Conservation (phyloP, 2,888 invertebrate genomes). For the Cartodere bifasciata region DNA sequence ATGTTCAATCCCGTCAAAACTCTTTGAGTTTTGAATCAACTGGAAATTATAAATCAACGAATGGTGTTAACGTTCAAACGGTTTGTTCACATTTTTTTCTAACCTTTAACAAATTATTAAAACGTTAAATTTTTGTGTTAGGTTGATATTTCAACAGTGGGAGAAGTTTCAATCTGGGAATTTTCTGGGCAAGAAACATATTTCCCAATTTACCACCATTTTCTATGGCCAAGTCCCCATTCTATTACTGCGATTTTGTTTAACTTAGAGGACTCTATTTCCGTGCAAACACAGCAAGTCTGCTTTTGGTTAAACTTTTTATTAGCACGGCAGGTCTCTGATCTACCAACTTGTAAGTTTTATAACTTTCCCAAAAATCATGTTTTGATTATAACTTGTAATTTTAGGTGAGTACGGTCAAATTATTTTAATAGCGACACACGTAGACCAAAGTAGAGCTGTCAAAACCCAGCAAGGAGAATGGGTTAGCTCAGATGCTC, state of each 20-base stretch:
- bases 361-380: not conserved
- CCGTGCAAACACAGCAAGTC: constrained; percentile 52
- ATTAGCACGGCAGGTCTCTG: constrained; percentile 41
- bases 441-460: constrained; percentile 43
- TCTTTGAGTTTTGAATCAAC: constrained; percentile 45
- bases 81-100: constrained; percentile 25
- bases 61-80: constrained; percentile 51
- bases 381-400: not conserved
- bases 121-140: constrained; percentile 28
- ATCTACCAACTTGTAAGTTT: constrained; percentile 35
- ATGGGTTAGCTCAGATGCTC: constrained; percentile 43
- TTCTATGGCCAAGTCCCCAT: constrained; percentile 43
- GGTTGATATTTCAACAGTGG: constrained; percentile 41
- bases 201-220: constrained; percentile 57
- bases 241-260: constrained; percentile 45
- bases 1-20: constrained; percentile 44
- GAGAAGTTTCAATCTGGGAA: constrained; percentile 59
- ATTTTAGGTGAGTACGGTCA: constrained; percentile 45
- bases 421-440: constrained; percentile 50
- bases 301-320: constrained; percentile 66
- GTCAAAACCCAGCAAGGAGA: constrained; percentile 42
- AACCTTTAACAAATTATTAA: not conserved
- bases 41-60: constrained; percentile 44
- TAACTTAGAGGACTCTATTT: constrained; percentile 51
- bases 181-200: constrained; percentile 66